phyloP scores from a whole-genome alignment of 2,797 vertebrate genomes.

The Gymnocypris eckloni region DNA sequence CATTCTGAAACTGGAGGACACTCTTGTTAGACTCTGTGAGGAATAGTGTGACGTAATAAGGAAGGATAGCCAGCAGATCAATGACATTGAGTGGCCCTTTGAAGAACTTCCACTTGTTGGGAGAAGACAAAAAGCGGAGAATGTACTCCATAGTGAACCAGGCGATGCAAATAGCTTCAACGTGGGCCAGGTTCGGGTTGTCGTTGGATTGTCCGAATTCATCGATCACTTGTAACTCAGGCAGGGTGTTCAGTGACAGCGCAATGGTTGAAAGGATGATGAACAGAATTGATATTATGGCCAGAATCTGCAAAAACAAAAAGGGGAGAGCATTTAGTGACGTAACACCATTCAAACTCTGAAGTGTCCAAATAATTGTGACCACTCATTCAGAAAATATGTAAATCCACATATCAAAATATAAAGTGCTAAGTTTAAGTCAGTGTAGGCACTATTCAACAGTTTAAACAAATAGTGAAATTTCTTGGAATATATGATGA shows the following conservation, averaged over 20 bases:
- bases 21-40: constrained; percentile 98
- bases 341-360: background rate
- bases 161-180: constrained; percentile 96
- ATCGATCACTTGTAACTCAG: constrained; percentile 94
- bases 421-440: too few relatives aligned
- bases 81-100: constrained; percentile 98
- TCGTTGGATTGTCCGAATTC: constrained; percentile 95
- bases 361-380: background rate
- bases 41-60: constrained; percentile 97
- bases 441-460: background rate
- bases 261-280: constrained; percentile 97
- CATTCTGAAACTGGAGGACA: constrained; percentile 97
- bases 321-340: background rate
- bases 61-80: constrained; percentile 94
- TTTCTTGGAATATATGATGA: background rate
- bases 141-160: constrained; percentile 99
- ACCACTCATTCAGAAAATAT: background rate
- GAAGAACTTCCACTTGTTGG: constrained; percentile 98
- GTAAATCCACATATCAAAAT: background rate
- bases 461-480: background rate
- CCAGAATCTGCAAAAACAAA: constrained; percentile 89
- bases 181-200: constrained; percentile 93
- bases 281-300: constrained; percentile 96
- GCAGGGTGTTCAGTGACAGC: constrained; percentile 96
- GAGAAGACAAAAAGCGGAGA: constrained; percentile 94